A percentile compares a stretch with the other conserved stretches of the same genome.
phyloP scores from a whole-genome alignment of 2,888 invertebrate species.

The Oeneis ivallda region DNA sequence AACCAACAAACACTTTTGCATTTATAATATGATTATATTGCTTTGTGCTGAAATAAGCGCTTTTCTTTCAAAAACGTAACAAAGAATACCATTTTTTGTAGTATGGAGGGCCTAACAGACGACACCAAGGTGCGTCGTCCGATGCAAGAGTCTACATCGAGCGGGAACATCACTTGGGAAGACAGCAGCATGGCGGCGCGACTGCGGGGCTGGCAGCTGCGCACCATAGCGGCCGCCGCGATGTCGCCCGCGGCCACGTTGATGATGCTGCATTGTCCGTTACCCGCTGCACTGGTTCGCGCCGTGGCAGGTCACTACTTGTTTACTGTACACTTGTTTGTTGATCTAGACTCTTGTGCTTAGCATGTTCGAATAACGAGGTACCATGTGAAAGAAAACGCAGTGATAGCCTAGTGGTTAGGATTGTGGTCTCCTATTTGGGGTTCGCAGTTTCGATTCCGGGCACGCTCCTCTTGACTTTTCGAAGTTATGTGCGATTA shows the following conservation, averaged over 20 bases:
- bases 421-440: no score
- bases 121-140: conserved; percentile 82
- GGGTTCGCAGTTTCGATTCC: no score
- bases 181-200: conserved; percentile 46
- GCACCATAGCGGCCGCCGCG: conserved; percentile 89
- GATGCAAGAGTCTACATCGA: conserved; percentile 21
- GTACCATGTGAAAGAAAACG: no score
- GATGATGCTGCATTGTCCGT: conserved; percentile 88
- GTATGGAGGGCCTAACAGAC: conserved; percentile 85
- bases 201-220: conserved; percentile 84
- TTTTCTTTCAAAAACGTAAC: neutral
- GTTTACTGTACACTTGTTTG: neutral
- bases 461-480: no score
- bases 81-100: conserved; percentile 35
- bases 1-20: no score
- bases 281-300: conserved; percentile 84
- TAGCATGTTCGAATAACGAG: no score
- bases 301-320: conserved; percentile 54
- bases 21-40: no score
- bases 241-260: conserved; percentile 90
- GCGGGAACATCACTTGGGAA: conserved; percentile 35
- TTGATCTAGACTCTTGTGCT: no score
- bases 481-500: no score
- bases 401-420: no score
- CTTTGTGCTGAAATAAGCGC: no score